phyloP scores from a whole-genome alignment of 2,113 vertebrate genomes.

The Chionomys nivalis region DNA sequence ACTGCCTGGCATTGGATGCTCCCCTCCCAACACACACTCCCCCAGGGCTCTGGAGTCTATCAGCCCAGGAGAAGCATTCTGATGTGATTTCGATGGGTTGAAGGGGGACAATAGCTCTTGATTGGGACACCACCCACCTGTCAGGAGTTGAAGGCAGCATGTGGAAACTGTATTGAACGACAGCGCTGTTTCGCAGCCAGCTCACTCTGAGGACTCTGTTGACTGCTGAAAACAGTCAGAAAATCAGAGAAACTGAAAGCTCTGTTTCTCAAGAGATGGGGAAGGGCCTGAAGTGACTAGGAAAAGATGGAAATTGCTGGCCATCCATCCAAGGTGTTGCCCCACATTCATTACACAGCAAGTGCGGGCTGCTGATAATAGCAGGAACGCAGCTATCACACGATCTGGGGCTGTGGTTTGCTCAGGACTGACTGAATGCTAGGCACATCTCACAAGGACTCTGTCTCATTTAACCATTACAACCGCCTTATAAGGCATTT shows the following conservation, averaged over 20 bases:
- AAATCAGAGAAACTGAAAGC: neutral
- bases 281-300: neutral
- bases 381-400: neutral
- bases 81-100: slow-evolving; percentile 40
- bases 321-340: neutral
- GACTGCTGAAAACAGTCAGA: slow-evolving; percentile 6
- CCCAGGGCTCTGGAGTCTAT: slow-evolving; percentile 45
- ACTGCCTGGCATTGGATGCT: neutral
- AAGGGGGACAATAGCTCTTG: slow-evolving; percentile 65
- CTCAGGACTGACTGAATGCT: neutral
- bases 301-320: neutral
- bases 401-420: neutral
- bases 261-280: neutral
- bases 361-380: neutral
- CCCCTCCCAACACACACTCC: neutral
- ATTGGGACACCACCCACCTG: slow-evolving; percentile 58
- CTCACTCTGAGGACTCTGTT: slow-evolving; percentile 21
- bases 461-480: neutral
- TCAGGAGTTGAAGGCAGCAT: neutral
- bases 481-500: neutral
- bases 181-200: neutral
- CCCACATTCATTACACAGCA: neutral
- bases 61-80: neutral
- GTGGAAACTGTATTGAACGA: slow-evolving; percentile 50
- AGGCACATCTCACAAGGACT: neutral